Base-by-base conservation (phyloP, 1,140 invertebrate genomes). In the Penaeus chinensis region DNA sequence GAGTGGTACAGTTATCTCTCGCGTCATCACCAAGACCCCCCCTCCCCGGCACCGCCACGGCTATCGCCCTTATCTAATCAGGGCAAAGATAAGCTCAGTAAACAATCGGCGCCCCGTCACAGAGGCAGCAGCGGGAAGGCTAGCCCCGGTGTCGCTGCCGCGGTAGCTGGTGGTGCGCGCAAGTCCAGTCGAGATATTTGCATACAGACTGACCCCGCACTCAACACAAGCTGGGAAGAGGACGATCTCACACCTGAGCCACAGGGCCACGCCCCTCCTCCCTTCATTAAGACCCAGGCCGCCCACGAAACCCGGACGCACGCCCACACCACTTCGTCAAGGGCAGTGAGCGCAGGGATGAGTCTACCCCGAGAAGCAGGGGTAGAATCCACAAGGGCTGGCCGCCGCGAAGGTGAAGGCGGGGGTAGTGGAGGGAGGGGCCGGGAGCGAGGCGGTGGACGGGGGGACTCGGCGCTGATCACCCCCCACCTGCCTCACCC, bases 41-140 rank as follows among this genome's bases (percentile, higher is more conserved):
- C 80, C n/a, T 13, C 80, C 42, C 37, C 79, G 20, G 79, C 60
- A n/a, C 71, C 80, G 27, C 20, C 60, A 47, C n/a, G 61, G n/a
- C 65, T 83, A 87, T 87, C 86, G 61, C 42, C 78, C 61, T 76
- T 87, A 87, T 87, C 86, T 77, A 66, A 87, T 83, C 86, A 82
- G 71, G 27, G 69, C 37, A 71, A 42, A 65, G 61, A 42, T 63
- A 82, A 74, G 62, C 3, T 60, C n/a, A 74, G 42, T 27, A 74
- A 37, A 18, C 54, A 18, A 24, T 80, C 60, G 27, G 62, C 69
- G 42, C n/a, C 84, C 60, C 24, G 84, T 32, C 63, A 18, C 8
- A 2, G 3, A 37, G 47, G 63, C 42, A 71, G 37, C 63, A 87
- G 86, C 83, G 69, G 24, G 60, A 85, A 63, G 42, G 60, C 42